These are phyloP conservation scores for Meliscaeva auricollis DNA, from an alignment of 2,888 invertebrate genomes.

Conservation along the genomic window DNA sequence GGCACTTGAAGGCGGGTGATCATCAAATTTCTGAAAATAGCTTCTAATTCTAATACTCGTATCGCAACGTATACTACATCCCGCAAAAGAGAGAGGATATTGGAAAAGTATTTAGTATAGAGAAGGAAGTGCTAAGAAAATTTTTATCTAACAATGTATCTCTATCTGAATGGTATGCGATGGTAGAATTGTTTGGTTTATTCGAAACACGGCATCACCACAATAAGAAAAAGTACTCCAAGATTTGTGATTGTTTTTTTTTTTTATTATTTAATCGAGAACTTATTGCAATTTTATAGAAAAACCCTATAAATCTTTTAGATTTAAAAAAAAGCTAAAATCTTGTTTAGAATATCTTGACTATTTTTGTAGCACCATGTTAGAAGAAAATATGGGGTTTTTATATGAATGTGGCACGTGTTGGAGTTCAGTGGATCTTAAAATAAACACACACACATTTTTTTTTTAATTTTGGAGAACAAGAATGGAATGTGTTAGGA, in stretches of 20 bases:
- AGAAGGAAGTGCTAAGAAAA: conserved; percentile 68
- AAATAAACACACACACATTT: conserved; percentile 59
- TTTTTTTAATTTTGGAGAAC: conserved; percentile 23
- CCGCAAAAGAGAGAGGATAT: conserved; percentile 63
- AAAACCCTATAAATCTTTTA: background rate
- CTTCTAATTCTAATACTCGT: conserved; percentile 28
- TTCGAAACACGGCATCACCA: background rate
- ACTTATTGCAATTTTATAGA: background rate
- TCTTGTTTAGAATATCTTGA: conserved; percentile 23
- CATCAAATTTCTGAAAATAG: conserved; percentile 68
- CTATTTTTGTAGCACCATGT: conserved; percentile 25
- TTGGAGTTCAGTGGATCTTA: conserved; percentile 70
- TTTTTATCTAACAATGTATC: conserved; percentile 51
- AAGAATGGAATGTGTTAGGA: conserved; percentile 60
- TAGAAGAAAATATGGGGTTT: conserved; percentile 11
- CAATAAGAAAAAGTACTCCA: background rate
- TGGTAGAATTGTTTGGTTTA: conserved; percentile 19
- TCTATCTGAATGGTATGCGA: background rate
- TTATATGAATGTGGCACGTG: conserved; percentile 65
- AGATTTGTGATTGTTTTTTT: background rate
- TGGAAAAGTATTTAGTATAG: conserved; percentile 40
- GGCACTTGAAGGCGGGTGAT: conserved; percentile 64
- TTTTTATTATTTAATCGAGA: conserved; percentile 14
- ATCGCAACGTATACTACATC: background rate
- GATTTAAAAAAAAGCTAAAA: background rate